Base-by-base conservation (phyloP, 2,888 invertebrate genomes). In the Malthinus flaveolus region DNA sequence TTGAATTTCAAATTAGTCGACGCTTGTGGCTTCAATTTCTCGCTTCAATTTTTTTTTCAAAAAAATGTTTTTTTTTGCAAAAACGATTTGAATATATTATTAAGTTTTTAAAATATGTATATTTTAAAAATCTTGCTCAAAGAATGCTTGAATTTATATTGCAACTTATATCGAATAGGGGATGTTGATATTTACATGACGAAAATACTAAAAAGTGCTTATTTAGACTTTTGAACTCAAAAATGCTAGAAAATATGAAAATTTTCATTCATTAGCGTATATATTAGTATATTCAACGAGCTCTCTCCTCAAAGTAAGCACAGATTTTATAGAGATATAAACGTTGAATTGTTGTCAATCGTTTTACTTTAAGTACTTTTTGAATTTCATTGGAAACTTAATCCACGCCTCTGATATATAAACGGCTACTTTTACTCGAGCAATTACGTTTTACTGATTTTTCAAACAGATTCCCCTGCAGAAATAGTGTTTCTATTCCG, bases 1-100 rank as follows among this genome's bases (percentile, higher is more conserved):
- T 39, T 59, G 45, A 12, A 59, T 59, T 50, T 49, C 4, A 15
- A 15, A 11, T 49, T 47, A 55, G 50, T 45, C 48, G 23, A 3
- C 23, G 23, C 23, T 23, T 23, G 23, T 23, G 23, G 23, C 23
- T 23, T 23, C 5, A 23, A 23, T 23, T 23, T 23, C 23, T 23
- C 5, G 5, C 23, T 53, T 59, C 59, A 54, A 23, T 42, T 23
- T 35, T 44, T 42, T 44, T 44, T 53, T 33, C 33, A 32, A 9
- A 42, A 42, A 42, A 42, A 15, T 11, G 10, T 9, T 10, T 42
- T 15, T 42, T 5, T n/a, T 13, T 12, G 9, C 23, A 42, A 42
- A 39, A 42, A 15, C 13, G 39, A 12, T 42, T 42, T 42, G 39
- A 42, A 42, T 42, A 42, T 42, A 42, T 42, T 42, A 42, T 15